Conservation (phyloP, 1,140 invertebrate genomes). For the Bombus difficillimus region DNA sequence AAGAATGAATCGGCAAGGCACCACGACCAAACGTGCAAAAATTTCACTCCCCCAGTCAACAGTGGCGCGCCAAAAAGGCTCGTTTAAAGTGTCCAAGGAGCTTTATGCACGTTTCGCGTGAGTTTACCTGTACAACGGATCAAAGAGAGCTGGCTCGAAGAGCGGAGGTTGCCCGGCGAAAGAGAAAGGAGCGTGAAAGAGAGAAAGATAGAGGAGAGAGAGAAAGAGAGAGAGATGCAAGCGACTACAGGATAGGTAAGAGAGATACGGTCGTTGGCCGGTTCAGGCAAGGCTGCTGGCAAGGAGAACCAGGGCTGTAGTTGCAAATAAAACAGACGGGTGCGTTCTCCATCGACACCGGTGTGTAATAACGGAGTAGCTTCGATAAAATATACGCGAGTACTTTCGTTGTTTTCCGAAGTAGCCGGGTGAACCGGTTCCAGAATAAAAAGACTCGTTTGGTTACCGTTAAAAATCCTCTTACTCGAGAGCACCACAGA, state of each 20-base stretch:
- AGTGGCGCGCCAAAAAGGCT: conserved; percentile 21
- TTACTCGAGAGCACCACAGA: background rate
- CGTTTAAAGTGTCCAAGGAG: conserved; percentile 43
- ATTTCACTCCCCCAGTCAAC: background rate
- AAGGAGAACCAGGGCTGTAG: conserved; percentile 72
- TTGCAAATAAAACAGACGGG: conserved; percentile 64
- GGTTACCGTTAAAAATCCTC: conserved; percentile 37
- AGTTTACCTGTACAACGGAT: conserved; percentile 60
- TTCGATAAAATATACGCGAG: conserved; percentile 41
- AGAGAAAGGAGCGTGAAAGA: conserved; percentile 64
- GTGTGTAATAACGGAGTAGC: conserved; percentile 59
- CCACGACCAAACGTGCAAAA: conserved; percentile 16
- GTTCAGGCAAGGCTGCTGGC: conserved; percentile 73
- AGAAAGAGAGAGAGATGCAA: conserved; percentile 9
- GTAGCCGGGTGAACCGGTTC: conserved; percentile 36
- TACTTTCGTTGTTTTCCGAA: conserved; percentile 34
- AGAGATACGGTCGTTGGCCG: conserved; percentile 72
- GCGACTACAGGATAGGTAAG: conserved; percentile 58
- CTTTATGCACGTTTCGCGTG: conserved; percentile 56
- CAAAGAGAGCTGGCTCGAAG: conserved; percentile 57
- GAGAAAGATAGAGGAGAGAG: conserved; percentile 27
- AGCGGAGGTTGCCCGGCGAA: conserved; percentile 61
- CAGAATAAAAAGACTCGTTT: background rate
- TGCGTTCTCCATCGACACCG: conserved; percentile 58
- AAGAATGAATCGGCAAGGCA: background rate